Conservation (phyloP, 2,888 invertebrate genomes). For the Seira ritae region DNA sequence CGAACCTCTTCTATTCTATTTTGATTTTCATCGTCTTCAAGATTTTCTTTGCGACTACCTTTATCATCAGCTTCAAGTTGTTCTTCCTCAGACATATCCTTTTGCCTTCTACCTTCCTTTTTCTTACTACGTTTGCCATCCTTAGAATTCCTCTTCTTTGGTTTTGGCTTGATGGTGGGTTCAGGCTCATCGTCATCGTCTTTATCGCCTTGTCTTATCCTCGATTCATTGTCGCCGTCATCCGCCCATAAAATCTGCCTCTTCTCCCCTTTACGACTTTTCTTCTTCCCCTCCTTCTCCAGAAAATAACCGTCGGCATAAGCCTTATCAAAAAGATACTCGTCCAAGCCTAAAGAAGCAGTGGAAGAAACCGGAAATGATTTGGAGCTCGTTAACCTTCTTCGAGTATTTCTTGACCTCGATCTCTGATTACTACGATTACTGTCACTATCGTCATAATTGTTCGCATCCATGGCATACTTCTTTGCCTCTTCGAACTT, state of each 20-base stretch:
- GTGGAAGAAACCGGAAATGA: slow-evolving; percentile 3
- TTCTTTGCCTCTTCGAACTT: slow-evolving; percentile 10
- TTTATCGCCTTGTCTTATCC: no score
- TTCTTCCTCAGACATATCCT: no score
- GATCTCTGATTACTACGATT: not conserved
- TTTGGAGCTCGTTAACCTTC: not conserved
- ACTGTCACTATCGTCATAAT: not conserved
- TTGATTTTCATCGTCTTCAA: no score
- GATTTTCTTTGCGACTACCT: no score
- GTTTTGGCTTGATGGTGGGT: no score
- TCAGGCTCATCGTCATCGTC: no score
- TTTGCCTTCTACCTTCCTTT: no score
- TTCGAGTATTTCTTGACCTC: not conserved
- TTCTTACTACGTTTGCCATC: no score
- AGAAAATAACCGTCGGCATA: not conserved
- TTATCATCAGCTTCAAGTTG: no score
- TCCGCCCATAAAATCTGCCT: slow-evolving; percentile 48
- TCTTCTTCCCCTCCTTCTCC: slow-evolving; percentile 10
- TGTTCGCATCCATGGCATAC: not conserved
- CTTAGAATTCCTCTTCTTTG: no score
- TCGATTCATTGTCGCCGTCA: slow-evolving; percentile 9
- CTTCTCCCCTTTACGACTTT: not conserved
- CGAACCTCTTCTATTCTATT: no score
- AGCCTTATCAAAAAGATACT: not conserved
- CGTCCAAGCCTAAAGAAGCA: slow-evolving; percentile 15